Evolutionary conservation across 2,113 vertebrate species (phyloP).

Genomic region (Esox niger): DNA sequence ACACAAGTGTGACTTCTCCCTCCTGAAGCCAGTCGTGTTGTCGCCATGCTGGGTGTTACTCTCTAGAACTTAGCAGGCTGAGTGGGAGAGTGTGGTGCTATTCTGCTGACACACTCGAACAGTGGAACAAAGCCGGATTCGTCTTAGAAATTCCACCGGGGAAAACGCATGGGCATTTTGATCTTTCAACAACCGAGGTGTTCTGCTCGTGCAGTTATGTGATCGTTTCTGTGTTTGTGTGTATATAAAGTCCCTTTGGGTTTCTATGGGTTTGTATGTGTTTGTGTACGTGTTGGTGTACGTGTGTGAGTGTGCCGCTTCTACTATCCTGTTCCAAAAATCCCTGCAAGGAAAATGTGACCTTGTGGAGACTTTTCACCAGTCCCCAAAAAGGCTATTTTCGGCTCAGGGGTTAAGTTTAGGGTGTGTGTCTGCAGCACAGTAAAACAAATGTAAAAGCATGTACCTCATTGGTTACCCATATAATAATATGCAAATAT

Average conservation of each 20-base stretch:
- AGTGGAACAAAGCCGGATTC: neutral
- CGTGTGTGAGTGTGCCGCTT: neutral
- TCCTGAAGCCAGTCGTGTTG: neutral
- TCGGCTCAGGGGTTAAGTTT: too few species aligned
- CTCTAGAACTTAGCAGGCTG: neutral
- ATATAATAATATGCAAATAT: too few species aligned
- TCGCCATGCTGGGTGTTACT: neutral
- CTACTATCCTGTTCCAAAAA: too few species aligned
- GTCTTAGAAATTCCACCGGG: neutral
- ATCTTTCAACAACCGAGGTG: neutral
- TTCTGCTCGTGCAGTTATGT: neutral
- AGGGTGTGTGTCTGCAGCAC: too few species aligned
- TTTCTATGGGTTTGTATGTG: neutral
- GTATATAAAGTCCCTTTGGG: neutral
- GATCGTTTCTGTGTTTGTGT: neutral
- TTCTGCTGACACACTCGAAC: neutral
- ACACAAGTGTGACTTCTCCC: neutral
- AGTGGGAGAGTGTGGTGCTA: neutral
- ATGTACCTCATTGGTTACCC: too few species aligned
- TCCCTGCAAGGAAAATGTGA: too few species aligned
- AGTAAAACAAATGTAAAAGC: too few species aligned
- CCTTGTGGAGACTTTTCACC: too few species aligned
- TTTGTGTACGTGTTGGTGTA: too few species aligned
- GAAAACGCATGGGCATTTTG: neutral
- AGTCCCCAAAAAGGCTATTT: too few species aligned